These are phyloP conservation scores for Astyanax mexicanus DNA, from an alignment of 2,797 vertebrate species.

Conservation along the genomic window DNA sequence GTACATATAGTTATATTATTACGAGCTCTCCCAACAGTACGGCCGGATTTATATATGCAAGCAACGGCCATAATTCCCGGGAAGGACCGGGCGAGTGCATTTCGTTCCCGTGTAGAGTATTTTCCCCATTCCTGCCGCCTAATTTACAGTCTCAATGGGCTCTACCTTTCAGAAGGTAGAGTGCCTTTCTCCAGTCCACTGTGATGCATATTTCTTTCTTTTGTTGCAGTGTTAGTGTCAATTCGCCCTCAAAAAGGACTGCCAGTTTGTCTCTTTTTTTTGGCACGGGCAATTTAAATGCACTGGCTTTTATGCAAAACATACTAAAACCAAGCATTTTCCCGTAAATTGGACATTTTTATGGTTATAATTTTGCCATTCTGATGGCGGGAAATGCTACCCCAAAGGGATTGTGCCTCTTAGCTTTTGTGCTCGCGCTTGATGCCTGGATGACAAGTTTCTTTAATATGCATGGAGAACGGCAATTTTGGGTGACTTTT, in stretches of 20 bases:
- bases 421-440: conserved; percentile 78
- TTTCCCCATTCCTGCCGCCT: conserved; percentile 56
- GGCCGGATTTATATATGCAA: conserved; percentile 44
- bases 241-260: conserved; percentile 70
- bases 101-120: conserved; percentile 51
- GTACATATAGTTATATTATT: conserved; percentile 47
- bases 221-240: conserved; percentile 72
- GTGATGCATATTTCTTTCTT: conserved; percentile 64
- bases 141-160: conserved; percentile 63
- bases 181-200: conserved; percentile 60
- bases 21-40: conserved; percentile 46
- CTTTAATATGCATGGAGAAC: conserved; percentile 81
- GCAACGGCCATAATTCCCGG: conserved; percentile 55
- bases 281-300: conserved; percentile 86
- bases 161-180: conserved; percentile 63
- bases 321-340: conserved; percentile 88
- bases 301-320: conserved; percentile 95
- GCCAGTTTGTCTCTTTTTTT: conserved; percentile 92
- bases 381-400: conserved; percentile 86
- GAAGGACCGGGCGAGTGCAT: conserved; percentile 49
- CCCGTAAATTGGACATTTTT: conserved; percentile 90
- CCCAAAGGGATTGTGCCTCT: conserved; percentile 81
- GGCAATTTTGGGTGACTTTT: conserved; percentile 63
- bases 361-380: conserved; percentile 91
- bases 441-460: conserved; percentile 87